Evolutionary conservation across 2,113 vertebrate species (phyloP), one percentile per base, ranked within the genome.

Genomic region (Mirza zaza): DNA sequence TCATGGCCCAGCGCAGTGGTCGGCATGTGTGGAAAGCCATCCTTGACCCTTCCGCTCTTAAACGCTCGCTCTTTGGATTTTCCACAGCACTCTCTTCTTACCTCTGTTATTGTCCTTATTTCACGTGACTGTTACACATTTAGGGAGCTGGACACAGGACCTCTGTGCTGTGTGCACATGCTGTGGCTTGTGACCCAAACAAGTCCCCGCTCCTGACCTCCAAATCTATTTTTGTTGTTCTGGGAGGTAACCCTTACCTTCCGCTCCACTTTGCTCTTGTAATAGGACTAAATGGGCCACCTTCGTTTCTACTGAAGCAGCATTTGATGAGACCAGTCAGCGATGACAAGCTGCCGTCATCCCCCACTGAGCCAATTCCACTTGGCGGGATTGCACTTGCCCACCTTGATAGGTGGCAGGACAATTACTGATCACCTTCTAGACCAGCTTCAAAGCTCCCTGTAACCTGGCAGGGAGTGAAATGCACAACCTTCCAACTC

Each of bases 391-490:
- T 87, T 91, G 89, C 76, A 63, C 67, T 95, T 65, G 93, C 80
- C 95, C 96, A 96, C 93, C 95, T 95, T 82, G 68, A 89, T 82
- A 92, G 95, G 89, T 32, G 52, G 95, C 71, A 80, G 96, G 92
- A 95, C 10, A 32, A 87, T 96, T 96, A 93, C 95, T 4, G 45
- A 89, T 87, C 10, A 5, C 96, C 93, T 92, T 87, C 63, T 42
- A 79, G 92, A 97, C 67, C 75, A 57, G 68, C 85, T 87, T 98
- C 96, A 97, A 79, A 97, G 91, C 93, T 95, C 90, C 79, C 52
- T 68, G 39, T 55, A 93, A 95, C 95, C 96, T 96, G 96, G 95
- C 13, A 0, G 75, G 67, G 96, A 97, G 85, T 61, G 96, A 98
- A 97, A 86, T 70, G 96, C 76, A 90, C 94, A 98, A 61, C 95